Evolutionary conservation across 2,888 invertebrate species (phyloP).

Genomic region (Ecliptopera silaceata): DNA sequence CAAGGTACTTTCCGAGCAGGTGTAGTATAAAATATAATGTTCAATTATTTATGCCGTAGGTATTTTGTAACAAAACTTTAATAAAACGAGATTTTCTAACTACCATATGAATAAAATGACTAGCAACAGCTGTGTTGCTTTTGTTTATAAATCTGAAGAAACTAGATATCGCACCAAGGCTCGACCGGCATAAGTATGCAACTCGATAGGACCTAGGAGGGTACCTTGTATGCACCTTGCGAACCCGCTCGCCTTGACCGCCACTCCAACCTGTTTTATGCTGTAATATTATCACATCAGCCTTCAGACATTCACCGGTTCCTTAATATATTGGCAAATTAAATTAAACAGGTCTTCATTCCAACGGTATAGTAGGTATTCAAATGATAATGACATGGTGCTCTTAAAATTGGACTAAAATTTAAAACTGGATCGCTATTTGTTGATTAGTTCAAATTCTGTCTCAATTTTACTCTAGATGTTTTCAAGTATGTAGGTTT

Average conservation of each 20-base stretch:
- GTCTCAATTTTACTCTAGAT: no score
- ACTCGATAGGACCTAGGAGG: conserved; percentile 42
- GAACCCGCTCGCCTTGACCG: conserved; percentile 60
- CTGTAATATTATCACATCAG: conserved; percentile 5
- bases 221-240: conserved; percentile 44
- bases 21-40: no score
- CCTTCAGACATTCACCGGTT: conserved; percentile 9
- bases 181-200: conserved; percentile 39
- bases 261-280: conserved; percentile 45
- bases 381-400: no score
- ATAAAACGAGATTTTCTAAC: no score
- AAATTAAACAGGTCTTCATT: background rate
- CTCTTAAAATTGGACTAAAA: no score
- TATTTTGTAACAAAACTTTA: no score
- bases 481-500: no score
- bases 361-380: no score
- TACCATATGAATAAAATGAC: background rate
- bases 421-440: no score
- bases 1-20: no score
- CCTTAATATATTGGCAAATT: conserved; percentile 2
- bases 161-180: conserved; percentile 23
- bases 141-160: conserved; percentile 14
- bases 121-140: background rate
- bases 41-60: no score
- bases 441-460: no score